Percentiles rank a stretch among this genome's conserved stretches.
phyloP scores from a whole-genome alignment of 2,888 invertebrate species.

The Macrosoma leucophasiata region DNA sequence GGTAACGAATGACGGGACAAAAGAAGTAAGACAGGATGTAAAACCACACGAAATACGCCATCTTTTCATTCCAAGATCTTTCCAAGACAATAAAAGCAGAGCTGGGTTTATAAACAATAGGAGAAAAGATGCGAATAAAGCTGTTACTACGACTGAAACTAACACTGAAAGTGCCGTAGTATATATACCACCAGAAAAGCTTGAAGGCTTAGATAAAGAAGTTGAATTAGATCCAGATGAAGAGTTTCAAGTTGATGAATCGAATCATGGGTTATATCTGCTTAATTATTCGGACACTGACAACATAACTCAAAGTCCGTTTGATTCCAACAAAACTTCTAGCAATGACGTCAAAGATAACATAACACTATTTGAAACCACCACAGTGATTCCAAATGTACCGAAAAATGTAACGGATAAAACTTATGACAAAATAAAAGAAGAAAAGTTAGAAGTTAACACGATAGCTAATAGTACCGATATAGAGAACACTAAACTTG shows the following conservation, averaged over 20 bases:
- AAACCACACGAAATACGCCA: conserved; percentile 67
- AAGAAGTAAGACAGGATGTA: conserved; percentile 55
- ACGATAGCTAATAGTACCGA: conserved; percentile 54
- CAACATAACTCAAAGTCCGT: conserved; percentile 48
- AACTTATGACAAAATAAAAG: conserved; percentile 33
- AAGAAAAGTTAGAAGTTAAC: conserved; percentile 48
- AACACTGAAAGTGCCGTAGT: conserved; percentile 52
- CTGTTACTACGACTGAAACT: conserved; percentile 39
- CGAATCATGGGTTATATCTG: conserved; percentile 68
- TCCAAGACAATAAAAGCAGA: conserved; percentile 57
- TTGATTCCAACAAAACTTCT: conserved; percentile 39
- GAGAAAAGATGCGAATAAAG: conserved; percentile 46
- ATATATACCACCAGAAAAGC: conserved; percentile 64
- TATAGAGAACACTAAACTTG: conserved; percentile 39
- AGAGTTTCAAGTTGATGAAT: conserved; percentile 73
- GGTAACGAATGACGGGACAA: conserved; percentile 54
- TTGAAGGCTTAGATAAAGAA: conserved; percentile 64
- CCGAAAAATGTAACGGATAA: conserved; percentile 32
- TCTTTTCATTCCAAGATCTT: conserved; percentile 56
- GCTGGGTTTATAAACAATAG: conserved; percentile 59
- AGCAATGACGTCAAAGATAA: conserved; percentile 34
- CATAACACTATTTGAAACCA: conserved; percentile 35
- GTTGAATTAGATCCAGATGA: conserved; percentile 68
- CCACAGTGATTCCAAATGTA: conserved; percentile 21
- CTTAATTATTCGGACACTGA: conserved; percentile 69